These are phyloP conservation scores for Pseudorhiza aurosa DNA, from an alignment of 30 jellyfish, hydroid and myxozoan species.

Conservation along the genomic window DNA sequence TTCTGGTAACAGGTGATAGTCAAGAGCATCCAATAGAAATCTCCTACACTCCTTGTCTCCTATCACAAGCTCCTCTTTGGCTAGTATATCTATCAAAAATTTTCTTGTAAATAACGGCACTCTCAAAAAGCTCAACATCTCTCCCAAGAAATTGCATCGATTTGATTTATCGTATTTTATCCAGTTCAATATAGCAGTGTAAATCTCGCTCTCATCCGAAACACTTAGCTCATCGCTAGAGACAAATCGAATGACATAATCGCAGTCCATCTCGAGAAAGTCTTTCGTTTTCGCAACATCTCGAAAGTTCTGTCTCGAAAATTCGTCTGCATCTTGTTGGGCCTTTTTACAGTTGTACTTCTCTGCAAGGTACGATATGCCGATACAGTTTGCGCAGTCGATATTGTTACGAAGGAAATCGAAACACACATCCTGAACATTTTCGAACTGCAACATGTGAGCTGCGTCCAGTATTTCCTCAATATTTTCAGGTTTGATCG, in stretches of 20 bases:
- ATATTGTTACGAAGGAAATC: conserved; percentile 70
- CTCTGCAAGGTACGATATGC: conserved; percentile 75
- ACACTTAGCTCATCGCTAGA: conserved; percentile 77
- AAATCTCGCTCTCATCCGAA: conserved; percentile 88
- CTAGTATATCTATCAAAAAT: conserved; percentile 75
- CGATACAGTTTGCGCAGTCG: conserved; percentile 77
- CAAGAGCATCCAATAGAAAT: conserved; percentile 68
- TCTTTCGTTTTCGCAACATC: conserved; percentile 58
- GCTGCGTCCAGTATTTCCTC: conserved; percentile 79
- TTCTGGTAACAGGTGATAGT: conserved; percentile 86
- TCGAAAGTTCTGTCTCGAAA: conserved; percentile 73
- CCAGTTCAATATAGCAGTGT: conserved; percentile 75
- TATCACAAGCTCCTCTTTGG: conserved; percentile 74
- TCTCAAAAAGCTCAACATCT: conserved; percentile 64
- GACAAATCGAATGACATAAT: conserved; percentile 47
- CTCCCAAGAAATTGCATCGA: conserved; percentile 36
- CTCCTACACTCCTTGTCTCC: conserved; percentile 68
- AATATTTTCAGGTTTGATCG: conserved; percentile 40
- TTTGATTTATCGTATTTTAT: conserved; percentile 26
- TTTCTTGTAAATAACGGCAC: conserved; percentile 79
- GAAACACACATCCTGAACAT: conserved; percentile 80
- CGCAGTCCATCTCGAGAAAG: conserved; percentile 57
- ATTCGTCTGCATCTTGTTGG: conserved; percentile 63
- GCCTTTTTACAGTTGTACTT: conserved; percentile 66
- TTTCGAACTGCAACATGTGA: conserved; percentile 80